Evolutionary conservation across 2,113 vertebrate species (phyloP).

Genomic region (Hyperopisus bebe): DNA sequence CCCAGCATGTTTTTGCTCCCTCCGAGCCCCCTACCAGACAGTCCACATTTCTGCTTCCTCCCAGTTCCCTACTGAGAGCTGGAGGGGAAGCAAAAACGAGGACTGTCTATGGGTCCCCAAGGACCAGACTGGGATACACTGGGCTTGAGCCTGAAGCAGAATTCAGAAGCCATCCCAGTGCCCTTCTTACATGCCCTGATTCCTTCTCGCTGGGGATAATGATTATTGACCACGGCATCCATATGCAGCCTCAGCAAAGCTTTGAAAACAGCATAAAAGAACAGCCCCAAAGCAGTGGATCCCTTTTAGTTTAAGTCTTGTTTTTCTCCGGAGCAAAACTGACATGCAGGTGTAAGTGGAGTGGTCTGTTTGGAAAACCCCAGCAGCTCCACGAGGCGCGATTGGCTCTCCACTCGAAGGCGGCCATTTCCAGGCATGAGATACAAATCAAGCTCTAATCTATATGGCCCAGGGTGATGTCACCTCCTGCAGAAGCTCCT

Average conservation of each 20-base stretch:
- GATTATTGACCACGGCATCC: neutral
- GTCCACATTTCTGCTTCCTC: neutral
- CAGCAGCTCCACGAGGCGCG: neutral
- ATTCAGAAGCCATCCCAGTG: neutral
- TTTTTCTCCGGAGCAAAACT: neutral
- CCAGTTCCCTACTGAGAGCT: neutral
- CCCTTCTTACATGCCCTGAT: neutral
- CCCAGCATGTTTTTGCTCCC: neutral
- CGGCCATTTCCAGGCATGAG: neutral
- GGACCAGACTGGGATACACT: no score
- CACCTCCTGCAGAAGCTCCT: neutral
- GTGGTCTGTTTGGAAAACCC: no score
- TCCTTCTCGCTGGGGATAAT: neutral
- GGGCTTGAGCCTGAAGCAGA: neutral
- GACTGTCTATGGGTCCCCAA: no score
- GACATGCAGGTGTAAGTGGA: neutral
- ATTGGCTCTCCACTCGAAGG: neutral
- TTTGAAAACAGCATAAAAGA: no score
- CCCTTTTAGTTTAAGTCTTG: neutral
- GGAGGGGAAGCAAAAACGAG: no score
- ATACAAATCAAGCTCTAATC: neutral
- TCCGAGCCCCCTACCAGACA: neutral
- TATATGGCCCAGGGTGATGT: neutral
- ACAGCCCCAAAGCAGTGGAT: neutral
- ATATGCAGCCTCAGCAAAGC: neutral